Conservation (phyloP, 2,113 vertebrate genomes). For the Nycticryphes semicollaris region DNA sequence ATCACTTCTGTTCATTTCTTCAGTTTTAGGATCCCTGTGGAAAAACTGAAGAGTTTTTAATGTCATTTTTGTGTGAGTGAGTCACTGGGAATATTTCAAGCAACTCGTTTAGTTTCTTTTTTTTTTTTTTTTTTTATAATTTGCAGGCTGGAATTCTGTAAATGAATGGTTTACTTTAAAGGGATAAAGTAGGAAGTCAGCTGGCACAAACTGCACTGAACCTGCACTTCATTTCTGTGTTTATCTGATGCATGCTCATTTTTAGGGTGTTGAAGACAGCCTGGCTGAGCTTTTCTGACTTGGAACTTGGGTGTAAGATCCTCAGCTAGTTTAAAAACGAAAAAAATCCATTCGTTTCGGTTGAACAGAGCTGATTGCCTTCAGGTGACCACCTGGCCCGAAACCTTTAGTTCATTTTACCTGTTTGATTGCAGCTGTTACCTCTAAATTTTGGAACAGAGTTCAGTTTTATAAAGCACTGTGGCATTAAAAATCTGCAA, state of each 20-base stretch:
- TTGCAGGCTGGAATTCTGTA: not conserved
- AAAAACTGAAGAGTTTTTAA: not conserved
- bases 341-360: not conserved
- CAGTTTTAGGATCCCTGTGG: not conserved
- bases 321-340: not conserved
- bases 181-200: not conserved
- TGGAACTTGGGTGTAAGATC: not conserved
- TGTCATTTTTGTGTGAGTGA: not conserved
- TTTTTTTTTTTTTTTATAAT: not conserved
- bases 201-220: not conserved
- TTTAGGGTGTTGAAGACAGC: not conserved
- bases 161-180: not conserved
- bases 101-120: not conserved
- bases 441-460: not conserved
- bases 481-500: not conserved
- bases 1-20: not conserved
- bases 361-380: not conserved
- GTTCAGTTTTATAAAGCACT: not conserved
- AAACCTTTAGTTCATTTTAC: not conserved
- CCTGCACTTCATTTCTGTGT: not conserved
- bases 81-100: not conserved
- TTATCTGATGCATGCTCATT: not conserved
- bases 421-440: not conserved
- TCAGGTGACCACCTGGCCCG: not conserved
- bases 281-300: not conserved